A percentile compares a stretch with the other conserved stretches of the same genome.
Conservation (phyloP, 2,113 vertebrate genomes). For the Mastomys coucha region DNA sequence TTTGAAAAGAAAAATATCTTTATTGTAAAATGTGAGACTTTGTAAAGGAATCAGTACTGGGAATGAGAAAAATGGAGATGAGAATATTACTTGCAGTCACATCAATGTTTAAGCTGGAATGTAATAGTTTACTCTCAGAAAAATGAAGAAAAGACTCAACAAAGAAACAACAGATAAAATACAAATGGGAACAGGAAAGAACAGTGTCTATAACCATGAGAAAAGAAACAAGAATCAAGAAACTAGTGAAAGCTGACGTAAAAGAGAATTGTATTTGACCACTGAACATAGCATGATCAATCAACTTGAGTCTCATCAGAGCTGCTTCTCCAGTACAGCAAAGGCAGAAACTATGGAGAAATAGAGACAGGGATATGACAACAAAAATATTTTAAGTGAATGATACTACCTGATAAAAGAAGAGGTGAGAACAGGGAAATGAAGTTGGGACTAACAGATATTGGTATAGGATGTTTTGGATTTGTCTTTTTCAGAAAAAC, state of each 20-base stretch:
- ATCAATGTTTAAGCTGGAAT: neutral
- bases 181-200: neutral
- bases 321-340: neutral
- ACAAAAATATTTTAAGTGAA: neutral
- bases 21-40: neutral
- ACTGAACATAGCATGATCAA: neutral
- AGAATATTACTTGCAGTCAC: neutral
- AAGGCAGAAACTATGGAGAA: constrained; percentile 6
- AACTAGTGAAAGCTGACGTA: neutral
- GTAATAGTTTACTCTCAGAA: neutral
- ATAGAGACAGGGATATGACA: neutral
- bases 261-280: neutral
- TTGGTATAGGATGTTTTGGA: neutral
- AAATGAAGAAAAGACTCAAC: neutral
- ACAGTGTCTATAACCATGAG: neutral
- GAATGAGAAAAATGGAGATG: neutral
- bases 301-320: neutral
- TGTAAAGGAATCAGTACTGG: neutral
- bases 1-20: neutral
- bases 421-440: neutral
- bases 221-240: neutral
- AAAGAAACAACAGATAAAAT: neutral
- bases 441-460: neutral
- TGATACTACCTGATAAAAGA: neutral
- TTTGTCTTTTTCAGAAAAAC: neutral